Base-by-base conservation (phyloP, 2,113 vertebrate genomes). In the Odocoileus hemionus region DNA sequence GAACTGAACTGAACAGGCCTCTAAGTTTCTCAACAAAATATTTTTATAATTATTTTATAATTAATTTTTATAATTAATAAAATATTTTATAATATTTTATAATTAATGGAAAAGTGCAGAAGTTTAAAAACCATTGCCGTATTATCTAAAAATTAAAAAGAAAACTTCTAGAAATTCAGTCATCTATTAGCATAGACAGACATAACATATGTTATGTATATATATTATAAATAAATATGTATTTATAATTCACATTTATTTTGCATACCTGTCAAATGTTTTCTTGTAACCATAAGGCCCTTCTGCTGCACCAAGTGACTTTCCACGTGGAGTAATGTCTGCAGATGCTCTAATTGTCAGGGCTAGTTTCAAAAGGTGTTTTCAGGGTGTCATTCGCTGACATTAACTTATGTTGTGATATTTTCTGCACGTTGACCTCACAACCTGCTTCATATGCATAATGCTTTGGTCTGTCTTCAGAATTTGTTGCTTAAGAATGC, bases 391-490 rank as follows among this genome's bases (percentile, higher is more conserved):
- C 90, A 94, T 91, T 96, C 0, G 0, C 61, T 86, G 87, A n/a
- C 58, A 94, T 60, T 95, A 86, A 89, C 87, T 94, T 95, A 55
- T 83, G 17, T 90, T 96, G 84, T 95, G 67, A 86, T 96, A 94
- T 97, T 98, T 96, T 86, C 55, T 92, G 23, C 89, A 89, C 0
- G 1, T 79, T 98, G 96, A 93, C 88, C 90, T 98, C 88, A 95
- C 58, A 96, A 78, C 47, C 84, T 96, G 36, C 39, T 98, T 96
- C 87, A 57, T 97, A 96, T 96, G 94, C 84, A 93, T 50, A 83
- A 33, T 2, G 2, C 50, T 97, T 89, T 92, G 61, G 55, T 94
- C 83, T 95, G 92, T 92, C 85, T 97, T 96, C 82, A 96, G 86
- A 96, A 94, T 91, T 36, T 88, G 91, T 94, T 88, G 86, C 67